These are phyloP conservation scores for Magallana gigas DNA, from an alignment of 1,140 invertebrate genomes.

Conservation along the genomic window DNA sequence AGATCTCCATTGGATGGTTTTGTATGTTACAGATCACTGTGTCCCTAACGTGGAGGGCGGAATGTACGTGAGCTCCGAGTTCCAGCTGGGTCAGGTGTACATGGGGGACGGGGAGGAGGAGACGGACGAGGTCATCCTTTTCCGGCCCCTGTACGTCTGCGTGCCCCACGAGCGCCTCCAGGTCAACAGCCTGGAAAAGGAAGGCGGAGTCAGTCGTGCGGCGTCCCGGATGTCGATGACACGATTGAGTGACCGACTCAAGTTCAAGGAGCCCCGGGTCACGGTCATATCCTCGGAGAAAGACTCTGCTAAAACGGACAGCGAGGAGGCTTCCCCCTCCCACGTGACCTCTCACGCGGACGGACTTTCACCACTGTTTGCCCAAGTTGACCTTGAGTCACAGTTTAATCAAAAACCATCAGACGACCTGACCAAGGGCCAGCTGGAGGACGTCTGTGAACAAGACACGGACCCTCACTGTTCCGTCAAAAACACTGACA, in stretches of 20 bases:
- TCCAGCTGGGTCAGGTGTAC: conserved; percentile 90
- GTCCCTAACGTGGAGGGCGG: conserved; percentile 88
- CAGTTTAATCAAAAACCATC: conserved; percentile 32
- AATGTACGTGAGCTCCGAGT: conserved; percentile 90
- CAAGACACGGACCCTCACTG: neutral
- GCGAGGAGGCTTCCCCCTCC: neutral
- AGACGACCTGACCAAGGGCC: neutral
- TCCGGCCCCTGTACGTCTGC: conserved; percentile 85
- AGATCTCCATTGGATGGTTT: neutral
- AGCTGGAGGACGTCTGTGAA: conserved; percentile 3
- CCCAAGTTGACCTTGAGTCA: conserved; percentile 29
- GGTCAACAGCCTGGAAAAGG: conserved; percentile 67
- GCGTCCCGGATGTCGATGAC: conserved; percentile 58
- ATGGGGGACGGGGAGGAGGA: conserved; percentile 82
- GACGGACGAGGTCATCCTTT: conserved; percentile 82
- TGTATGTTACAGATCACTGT: conserved; percentile 83
- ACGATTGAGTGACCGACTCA: conserved; percentile 45
- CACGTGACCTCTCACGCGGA: neutral
- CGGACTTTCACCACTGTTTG: conserved; percentile 38
- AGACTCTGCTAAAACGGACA: neutral
- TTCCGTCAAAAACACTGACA: neutral
- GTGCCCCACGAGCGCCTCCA: conserved; percentile 76
- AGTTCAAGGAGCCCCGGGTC: conserved; percentile 26
- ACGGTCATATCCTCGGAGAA: neutral
- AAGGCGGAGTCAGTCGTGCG: conserved; percentile 50